Base-by-base conservation (phyloP, 2,888 invertebrate genomes). In the Sphecodes monilicornis region DNA sequence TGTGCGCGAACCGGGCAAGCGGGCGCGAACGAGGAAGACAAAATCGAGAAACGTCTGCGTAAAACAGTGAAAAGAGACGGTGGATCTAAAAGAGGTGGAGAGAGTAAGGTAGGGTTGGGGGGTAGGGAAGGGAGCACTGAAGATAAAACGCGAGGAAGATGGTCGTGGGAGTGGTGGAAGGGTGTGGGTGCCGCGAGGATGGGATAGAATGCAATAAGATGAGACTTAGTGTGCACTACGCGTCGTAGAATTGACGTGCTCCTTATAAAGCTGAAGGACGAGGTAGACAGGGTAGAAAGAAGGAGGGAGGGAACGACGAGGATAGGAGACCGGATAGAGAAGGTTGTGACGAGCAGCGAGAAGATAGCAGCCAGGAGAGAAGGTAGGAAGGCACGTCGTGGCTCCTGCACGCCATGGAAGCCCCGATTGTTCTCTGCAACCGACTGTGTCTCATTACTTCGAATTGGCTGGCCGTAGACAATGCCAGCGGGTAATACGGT, bases 401-500 rank as follows among this genome's bases (percentile, higher is more conserved):
- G 88, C 85, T 90, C 81, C 88, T 86, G 88, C 88, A 87, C 88
- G 88, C 88, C 74, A 80, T 82, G 77, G 85, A 86, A 89, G 89
- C 88, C 88, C 90, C 94, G 92, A 94, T 94, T 94, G 94, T 94
- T 94, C 94, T 93, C 90, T 89, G 92, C 92, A 92, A 92, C 91
- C 92, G 92, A 92, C 91, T 93, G 91, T 93, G 92, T 93, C 94
- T 93, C 93, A 93, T 94, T 94, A 94, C 94, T 94, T 94, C 93
- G 92, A 92, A 94, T 94, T 93, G 93, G 93, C 92, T 93, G 92
- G 90, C 90, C 91, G 90, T 92, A 94, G 93, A 94, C 94, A 94
- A 94, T 94, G 91, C 91, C 90, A 84, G 75, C 88, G 88, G 90
- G 92, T 94, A 94, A 94, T 94, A 91, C 92, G 91, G 92, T 94